Percentiles rank a stretch among this genome's conserved stretches.
Evolutionary conservation across 1,140 invertebrate genomes (phyloP).

Genomic region (Drosophila athabasca): DNA sequence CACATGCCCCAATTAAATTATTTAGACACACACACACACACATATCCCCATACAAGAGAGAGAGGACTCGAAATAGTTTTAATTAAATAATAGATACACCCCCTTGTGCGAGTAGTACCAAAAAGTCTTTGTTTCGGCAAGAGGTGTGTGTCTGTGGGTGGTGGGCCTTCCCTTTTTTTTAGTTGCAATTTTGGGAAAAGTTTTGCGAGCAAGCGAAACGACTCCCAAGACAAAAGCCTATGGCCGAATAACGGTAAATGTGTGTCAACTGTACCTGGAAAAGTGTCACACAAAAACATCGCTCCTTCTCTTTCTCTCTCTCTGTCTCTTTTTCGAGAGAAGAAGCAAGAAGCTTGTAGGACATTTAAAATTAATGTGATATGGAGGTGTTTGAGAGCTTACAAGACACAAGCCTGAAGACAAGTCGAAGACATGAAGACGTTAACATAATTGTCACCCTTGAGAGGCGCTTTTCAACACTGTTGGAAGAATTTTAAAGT

Average conservation of each 20-base stretch:
- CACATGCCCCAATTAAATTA: slow-evolving; percentile 77
- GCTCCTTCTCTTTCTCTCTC: background rate
- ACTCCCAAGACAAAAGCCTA: slow-evolving; percentile 63
- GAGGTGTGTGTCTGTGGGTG: slow-evolving; percentile 11
- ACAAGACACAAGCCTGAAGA: slow-evolving; percentile 37
- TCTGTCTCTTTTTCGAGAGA: background rate
- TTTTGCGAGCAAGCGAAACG: slow-evolving; percentile 43
- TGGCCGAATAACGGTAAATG: slow-evolving; percentile 40
- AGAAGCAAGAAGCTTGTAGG: slow-evolving; percentile 13
- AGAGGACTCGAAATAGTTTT: slow-evolving; percentile 59
- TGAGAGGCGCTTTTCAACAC: slow-evolving; percentile 34
- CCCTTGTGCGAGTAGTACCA: background rate
- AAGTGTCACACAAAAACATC: background rate
- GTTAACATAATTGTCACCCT: slow-evolving; percentile 36
- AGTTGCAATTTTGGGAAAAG: slow-evolving; percentile 35
- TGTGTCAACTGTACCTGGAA: slow-evolving; percentile 57
- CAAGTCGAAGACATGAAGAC: slow-evolving; percentile 38
- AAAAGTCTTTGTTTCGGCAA: background rate
- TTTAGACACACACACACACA: slow-evolving; percentile 52
- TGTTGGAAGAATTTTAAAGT: background rate
- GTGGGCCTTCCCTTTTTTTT: slow-evolving; percentile 19
- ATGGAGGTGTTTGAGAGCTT: slow-evolving; percentile 45
- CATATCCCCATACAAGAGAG: background rate
- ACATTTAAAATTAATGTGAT: slow-evolving; percentile 70
- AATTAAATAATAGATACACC: slow-evolving; percentile 71